Evolutionary conservation across 1,140 invertebrate species (phyloP).

Genomic region (Drosophila sucinea): DNA sequence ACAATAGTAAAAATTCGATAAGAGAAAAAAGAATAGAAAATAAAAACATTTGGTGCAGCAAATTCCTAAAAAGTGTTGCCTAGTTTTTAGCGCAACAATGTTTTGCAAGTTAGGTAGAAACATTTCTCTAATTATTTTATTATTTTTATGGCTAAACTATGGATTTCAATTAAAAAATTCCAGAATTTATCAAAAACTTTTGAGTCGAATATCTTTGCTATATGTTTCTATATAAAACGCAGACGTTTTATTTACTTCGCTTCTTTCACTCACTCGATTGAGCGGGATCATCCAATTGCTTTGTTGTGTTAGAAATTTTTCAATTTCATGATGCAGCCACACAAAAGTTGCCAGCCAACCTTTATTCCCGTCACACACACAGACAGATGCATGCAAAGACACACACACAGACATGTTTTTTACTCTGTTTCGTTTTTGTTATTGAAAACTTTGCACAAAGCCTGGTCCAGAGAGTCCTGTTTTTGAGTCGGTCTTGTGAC

Average conservation of each 20-base stretch:
- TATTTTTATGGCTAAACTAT: too few species aligned
- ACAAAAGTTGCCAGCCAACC: constrained; percentile 29
- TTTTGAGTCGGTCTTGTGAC: constrained; percentile 23
- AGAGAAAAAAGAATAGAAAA: too few species aligned
- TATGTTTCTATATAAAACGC: constrained; percentile 1
- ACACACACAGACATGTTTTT: constrained; percentile 27
- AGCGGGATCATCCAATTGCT: neutral
- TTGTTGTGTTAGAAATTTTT: constrained; percentile 49
- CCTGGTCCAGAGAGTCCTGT: constrained; percentile 25
- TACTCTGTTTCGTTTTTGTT: constrained; percentile 19
- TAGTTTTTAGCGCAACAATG: too few species aligned
- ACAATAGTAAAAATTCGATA: too few species aligned
- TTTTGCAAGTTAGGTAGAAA: too few species aligned
- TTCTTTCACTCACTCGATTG: neutral
- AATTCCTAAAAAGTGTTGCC: too few species aligned
- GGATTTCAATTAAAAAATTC: too few species aligned
- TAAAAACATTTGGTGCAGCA: too few species aligned
- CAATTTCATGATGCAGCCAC: constrained; percentile 55
- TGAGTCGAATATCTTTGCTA: neutral
- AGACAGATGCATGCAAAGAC: neutral
- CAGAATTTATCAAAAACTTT: neutral
- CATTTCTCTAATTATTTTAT: too few species aligned
- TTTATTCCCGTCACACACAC: constrained; percentile 16
- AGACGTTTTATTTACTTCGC: constrained; percentile 6
- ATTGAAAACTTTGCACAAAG: constrained; percentile 6